These are phyloP conservation scores for Amazona guildingii DNA, from an alignment of 2,113 vertebrate species.

Conservation along the genomic window DNA sequence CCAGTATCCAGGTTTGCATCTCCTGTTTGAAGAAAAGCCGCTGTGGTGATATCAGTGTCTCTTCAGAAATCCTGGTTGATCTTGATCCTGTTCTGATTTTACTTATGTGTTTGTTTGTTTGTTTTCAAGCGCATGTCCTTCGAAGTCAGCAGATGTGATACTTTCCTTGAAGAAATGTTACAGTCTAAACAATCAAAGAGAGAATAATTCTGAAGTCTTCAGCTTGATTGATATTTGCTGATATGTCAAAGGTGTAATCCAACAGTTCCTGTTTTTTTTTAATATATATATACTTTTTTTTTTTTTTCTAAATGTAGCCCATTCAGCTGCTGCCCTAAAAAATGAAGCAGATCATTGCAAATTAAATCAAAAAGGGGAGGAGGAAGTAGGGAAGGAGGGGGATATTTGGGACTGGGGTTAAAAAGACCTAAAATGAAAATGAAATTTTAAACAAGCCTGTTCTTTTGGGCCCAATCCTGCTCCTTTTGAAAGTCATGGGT, in stretches of 20 bases:
- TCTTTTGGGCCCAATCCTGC: conserved; percentile 59
- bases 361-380: conserved; percentile 71
- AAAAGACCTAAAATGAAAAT: conserved; percentile 53
- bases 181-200: conserved; percentile 81
- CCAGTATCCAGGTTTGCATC: conserved; percentile 73
- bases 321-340: conserved; percentile 87
- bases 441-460: conserved; percentile 49
- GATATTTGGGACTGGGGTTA: conserved; percentile 35
- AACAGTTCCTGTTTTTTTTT: conserved; percentile 77
- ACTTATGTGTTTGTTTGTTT: conserved; percentile 67
- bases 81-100: conserved; percentile 73
- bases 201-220: conserved; percentile 85
- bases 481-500: conserved; percentile 53
- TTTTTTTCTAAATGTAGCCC: conserved; percentile 84
- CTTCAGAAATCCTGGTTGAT: conserved; percentile 77
- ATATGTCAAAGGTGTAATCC: conserved; percentile 87
- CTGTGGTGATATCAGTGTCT: conserved; percentile 77
- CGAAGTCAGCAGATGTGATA: conserved; percentile 80
- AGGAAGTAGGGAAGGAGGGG: background rate
- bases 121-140: conserved; percentile 77
- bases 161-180: conserved; percentile 84
- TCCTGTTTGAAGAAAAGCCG: conserved; percentile 76
- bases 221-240: conserved; percentile 83
- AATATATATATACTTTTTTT: conserved; percentile 78
- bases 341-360: conserved; percentile 81